Evolutionary conservation across 1,140 invertebrate species (phyloP), one percentile per base, ranked within the genome.

Genomic region (Calephelis virginiensis): DNA sequence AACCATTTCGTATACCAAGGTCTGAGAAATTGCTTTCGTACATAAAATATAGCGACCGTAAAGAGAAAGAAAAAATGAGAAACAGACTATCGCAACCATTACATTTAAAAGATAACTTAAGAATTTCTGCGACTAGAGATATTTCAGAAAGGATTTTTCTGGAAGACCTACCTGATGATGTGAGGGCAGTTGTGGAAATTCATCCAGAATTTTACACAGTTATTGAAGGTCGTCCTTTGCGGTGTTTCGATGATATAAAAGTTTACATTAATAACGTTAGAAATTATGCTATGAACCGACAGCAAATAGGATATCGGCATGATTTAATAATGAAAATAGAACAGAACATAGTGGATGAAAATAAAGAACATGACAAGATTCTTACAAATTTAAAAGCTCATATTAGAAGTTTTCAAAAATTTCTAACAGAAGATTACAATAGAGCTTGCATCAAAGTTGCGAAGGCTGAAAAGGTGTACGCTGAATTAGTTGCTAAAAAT

Each of bases 181-280:
- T 91, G 38, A 87, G 88, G 72, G 92, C 92, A 53, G 89, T 93
- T 61, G 76, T 92, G 10, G 93, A 95, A 80, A 91, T 94, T 37
- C 93, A 95, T 83, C 94, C 94, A 3, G 90, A 93, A 69, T 95
- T 94, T 78, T 95, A 94, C 71, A 92, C 89, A 5, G 91, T 93
- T 61, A 89, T 95, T 47, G 91, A 92, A 82, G 93, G 93, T n/a
- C 83, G 92, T 14, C 83, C 92, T 8, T 85, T 93, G 5, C 85
- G 92, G 66, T 92, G 93, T 59, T 92, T 91, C 67, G 92, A 94
- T 66, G 93, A 93, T 62, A 89, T 92, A 48, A 88, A 89, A 63
- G 83, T 92, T 9, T 94, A 95, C 69, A 74, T 94, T 4, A 86
- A 92, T 17, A 93, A 94, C 63, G 88, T 92, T 11, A 83, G 93